Conservation (phyloP, 2,797 vertebrate genomes). For the Pelodytes ibericus region DNA sequence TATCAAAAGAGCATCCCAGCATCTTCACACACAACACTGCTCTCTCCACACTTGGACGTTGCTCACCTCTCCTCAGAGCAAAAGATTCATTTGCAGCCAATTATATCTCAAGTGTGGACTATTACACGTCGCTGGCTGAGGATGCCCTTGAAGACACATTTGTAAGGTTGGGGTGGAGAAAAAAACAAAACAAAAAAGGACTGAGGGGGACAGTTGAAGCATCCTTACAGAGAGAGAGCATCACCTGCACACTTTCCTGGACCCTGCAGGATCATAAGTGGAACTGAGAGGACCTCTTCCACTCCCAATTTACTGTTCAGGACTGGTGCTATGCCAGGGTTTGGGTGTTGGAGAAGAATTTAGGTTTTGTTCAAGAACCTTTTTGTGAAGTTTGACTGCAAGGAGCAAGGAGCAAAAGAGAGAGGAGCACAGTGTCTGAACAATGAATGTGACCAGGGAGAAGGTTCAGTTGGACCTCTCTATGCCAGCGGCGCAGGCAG, state of each 20-base stretch:
- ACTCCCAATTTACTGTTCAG: not conserved
- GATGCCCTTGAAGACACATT: conserved; percentile 2
- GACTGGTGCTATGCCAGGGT: conserved; percentile 16
- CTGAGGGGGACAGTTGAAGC: not conserved
- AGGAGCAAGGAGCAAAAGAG: conserved; percentile 13
- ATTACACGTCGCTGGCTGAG: conserved; percentile 72
- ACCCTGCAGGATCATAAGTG: not conserved
- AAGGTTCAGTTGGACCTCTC: conserved; percentile 76
- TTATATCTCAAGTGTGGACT: conserved; percentile 81
- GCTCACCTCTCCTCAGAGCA: conserved; percentile 76
- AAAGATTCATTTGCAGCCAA: conserved; percentile 88
- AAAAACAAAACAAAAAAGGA: too few relatives aligned
- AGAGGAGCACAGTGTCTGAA: conserved; percentile 57
- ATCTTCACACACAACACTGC: conserved; percentile 55
- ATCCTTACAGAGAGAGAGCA: too few relatives aligned
- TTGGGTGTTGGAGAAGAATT: conserved; percentile 45
- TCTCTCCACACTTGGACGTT: conserved; percentile 71
- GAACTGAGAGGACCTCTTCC: not conserved
- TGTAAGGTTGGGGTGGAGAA: conserved; percentile 44
- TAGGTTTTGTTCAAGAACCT: conserved; percentile 36
- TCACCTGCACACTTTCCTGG: not conserved
- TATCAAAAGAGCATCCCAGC: conserved; percentile 66
- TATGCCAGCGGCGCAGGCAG: conserved; percentile 67
- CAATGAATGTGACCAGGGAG: conserved; percentile 80
- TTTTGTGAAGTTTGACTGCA: conserved; percentile 54